Evolutionary conservation across 2,888 invertebrate species (phyloP), one percentile per base, ranked within the genome.

Genomic region (Pyrrhia umbra): DNA sequence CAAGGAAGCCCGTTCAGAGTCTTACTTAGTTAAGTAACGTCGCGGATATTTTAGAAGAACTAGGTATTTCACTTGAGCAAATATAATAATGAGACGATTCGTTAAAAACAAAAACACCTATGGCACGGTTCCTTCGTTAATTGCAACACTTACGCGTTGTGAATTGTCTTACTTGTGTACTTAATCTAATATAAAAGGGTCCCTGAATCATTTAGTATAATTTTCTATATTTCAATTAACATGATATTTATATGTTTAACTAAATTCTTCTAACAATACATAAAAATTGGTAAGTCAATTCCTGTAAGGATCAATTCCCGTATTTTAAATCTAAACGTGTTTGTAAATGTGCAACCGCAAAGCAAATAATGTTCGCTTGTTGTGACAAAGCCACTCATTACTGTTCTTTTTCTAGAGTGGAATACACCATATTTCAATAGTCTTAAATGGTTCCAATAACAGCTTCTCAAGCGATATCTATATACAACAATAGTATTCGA

Each of bases 71-170:
- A 78, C 85, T 92, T 92, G 93, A 94, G 93, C 92, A 93, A 92
- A 88, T 87, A 88, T 77, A 66, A 61, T 73, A 34, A 69, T 86
- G 85, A 85, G 83, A 84, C 79, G 77, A 83, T 83, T 85, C 76
- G 84, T 86, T 88, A 87, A 77, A 83, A 86, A 82, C 80, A 82
- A 86, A 82, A 87, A 85, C 81, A 87, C 84, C 86, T 93, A 94
- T 94, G 94, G 94, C 94, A 94, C 94, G 88, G 90, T 87, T 86
- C 79, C 81, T 90, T 94, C 92, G 94, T 91, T 94, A 90, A 86
- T 84, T 85, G 86, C 84, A 77, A 79, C 68, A 58, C 73, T 59
- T 70, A 60, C 80, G 80, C 73, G 82, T 74, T 60, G 68, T 73
- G 65, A 65, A 68, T 47, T 75, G 76, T 77, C 76, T 80, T 80